These are phyloP conservation scores for Balearica regulorum DNA, from an alignment of 2,797 vertebrate genomes.

Conservation along the genomic window DNA sequence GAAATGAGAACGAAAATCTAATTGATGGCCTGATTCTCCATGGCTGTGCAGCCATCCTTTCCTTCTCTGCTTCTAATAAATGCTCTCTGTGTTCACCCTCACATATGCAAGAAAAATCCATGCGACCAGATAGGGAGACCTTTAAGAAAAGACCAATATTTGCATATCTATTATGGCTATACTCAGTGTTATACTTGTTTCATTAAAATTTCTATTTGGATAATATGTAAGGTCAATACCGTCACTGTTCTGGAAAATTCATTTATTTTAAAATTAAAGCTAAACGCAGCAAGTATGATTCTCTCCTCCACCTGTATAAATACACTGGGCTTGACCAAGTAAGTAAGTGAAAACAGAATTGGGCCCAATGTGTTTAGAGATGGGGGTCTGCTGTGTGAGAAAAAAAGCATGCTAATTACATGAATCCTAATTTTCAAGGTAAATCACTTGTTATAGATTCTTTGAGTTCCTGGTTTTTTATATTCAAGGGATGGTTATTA, in stretches of 20 bases:
- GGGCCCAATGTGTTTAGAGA: not conserved
- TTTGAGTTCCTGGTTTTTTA: not conserved
- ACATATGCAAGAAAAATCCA: conserved; percentile 62
- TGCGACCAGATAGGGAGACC: conserved; percentile 77
- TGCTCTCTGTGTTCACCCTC: conserved; percentile 42
- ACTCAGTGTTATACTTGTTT: conserved; percentile 79
- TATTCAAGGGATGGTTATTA: not conserved
- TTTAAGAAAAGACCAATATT: conserved; percentile 86
- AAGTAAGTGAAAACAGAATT: not conserved
- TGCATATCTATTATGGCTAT: conserved; percentile 82
- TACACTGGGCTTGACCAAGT: not conserved
- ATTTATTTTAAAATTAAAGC: conserved; percentile 79
- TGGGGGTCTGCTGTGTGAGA: not conserved
- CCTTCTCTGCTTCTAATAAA: conserved; percentile 56
- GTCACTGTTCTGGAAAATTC: conserved; percentile 80
- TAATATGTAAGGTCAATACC: conserved; percentile 84
- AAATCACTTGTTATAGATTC: conserved; percentile 21
- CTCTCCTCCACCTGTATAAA: conserved; percentile 39
- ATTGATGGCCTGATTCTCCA: conserved; percentile 52
- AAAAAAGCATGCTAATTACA: not conserved
- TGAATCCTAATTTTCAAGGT: not conserved
- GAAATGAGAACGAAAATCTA: conserved; percentile 35
- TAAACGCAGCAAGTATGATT: conserved; percentile 61
- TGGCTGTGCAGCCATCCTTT: conserved; percentile 26
- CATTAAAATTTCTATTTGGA: conserved; percentile 83